Evolutionary conservation across 2,888 invertebrate species (phyloP).

Genomic region (Hirtodrosophila cameraria): DNA sequence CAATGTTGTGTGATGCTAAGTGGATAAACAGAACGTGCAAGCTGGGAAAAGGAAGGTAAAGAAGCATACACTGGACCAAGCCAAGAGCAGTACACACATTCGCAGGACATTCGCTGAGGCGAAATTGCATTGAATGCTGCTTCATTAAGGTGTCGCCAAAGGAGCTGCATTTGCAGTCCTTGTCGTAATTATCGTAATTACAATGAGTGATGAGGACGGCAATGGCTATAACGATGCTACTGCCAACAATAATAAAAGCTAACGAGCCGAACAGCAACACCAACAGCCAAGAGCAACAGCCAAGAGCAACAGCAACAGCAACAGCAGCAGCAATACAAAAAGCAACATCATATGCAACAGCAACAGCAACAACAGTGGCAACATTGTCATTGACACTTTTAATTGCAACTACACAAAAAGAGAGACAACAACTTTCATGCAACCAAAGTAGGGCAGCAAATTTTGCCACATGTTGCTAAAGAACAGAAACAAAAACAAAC

Average conservation of each 20-base stretch:
- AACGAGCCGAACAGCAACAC: constrained; percentile 62
- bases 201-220: constrained; percentile 64
- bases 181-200: constrained; percentile 76
- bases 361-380: constrained; percentile 30
- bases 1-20: constrained; percentile 59
- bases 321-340: constrained; percentile 25
- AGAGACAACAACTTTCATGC: constrained; percentile 27
- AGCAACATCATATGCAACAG: constrained; percentile 13
- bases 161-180: constrained; percentile 52
- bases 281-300: constrained; percentile 11
- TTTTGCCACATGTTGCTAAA: constrained; percentile 52
- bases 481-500: constrained; percentile 19
- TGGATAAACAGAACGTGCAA: constrained; percentile 58
- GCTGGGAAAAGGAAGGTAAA: neutral
- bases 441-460: constrained; percentile 29
- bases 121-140: constrained; percentile 63
- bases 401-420: constrained; percentile 55
- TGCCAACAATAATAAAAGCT: constrained; percentile 64
- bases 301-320: constrained; percentile 35
- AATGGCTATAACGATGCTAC: constrained; percentile 45
- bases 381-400: constrained; percentile 67
- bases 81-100: neutral
- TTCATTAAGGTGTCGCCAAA: constrained; percentile 66
- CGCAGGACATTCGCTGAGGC: constrained; percentile 4
- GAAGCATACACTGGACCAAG: constrained; percentile 17